Conservation (phyloP, 2,888 invertebrate species). For the Anthoptus insignis region DNA sequence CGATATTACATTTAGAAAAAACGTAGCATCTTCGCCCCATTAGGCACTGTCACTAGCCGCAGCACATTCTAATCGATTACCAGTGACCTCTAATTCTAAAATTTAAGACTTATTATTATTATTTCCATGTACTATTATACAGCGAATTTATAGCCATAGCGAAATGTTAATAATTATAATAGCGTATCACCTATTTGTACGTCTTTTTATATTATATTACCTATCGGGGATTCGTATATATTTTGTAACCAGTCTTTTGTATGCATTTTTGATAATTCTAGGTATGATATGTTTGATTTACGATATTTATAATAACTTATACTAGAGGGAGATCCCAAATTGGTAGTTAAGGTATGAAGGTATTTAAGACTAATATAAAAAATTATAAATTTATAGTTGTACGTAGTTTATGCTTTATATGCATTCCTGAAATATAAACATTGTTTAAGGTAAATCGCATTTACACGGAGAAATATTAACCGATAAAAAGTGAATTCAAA, state of each 20-base stretch:
- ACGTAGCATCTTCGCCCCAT: slow-evolving; percentile 1
- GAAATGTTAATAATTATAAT: slow-evolving; percentile 15
- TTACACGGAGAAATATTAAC: too few relatives aligned
- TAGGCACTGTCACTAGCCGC: slow-evolving; percentile 1
- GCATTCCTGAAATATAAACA: slow-evolving; percentile 2
- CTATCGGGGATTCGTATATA: slow-evolving; percentile 13
- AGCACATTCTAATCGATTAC: slow-evolving; percentile 8
- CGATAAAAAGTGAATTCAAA: too few relatives aligned
- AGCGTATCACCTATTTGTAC: slow-evolving; percentile 24
- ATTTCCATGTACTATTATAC: slow-evolving; percentile 14
- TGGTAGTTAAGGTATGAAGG: neutral
- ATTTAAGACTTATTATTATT: slow-evolving; percentile 13
- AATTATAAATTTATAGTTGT: neutral
- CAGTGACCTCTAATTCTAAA: slow-evolving; percentile 20
- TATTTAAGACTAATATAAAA: neutral
- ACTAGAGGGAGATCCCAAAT: slow-evolving; percentile 5
- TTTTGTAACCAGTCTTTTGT: slow-evolving; percentile 11
- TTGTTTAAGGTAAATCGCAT: too few relatives aligned
- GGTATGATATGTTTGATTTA: slow-evolving; percentile 14
- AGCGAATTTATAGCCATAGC: slow-evolving; percentile 28
- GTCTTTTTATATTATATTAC: slow-evolving; percentile 21
- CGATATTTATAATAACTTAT: neutral
- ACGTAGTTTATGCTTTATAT: neutral
- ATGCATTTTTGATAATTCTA: slow-evolving; percentile 11
- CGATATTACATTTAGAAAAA: neutral